phyloP scores from a whole-genome alignment of 2,113 vertebrate species.

The Anolis carolinensis region DNA sequence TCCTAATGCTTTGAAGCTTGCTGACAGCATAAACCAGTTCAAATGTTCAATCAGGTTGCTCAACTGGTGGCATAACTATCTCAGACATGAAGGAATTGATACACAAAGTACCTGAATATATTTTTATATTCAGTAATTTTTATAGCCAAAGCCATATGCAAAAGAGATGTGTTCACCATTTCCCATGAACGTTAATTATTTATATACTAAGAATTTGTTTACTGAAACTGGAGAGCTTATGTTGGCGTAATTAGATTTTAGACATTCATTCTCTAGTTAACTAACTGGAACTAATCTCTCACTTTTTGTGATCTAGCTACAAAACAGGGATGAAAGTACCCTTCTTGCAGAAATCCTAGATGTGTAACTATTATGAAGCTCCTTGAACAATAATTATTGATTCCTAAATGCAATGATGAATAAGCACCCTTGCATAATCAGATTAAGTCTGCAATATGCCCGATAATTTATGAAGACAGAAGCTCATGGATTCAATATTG shows the following conservation, averaged over 20 bases:
- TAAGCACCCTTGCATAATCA: conserved; percentile 27
- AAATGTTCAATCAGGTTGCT: background rate
- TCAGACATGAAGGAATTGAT: background rate
- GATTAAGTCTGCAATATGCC: conserved; percentile 5
- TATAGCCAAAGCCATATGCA: background rate
- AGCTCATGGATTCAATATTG: conserved; percentile 27
- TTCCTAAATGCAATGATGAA: conserved; percentile 19
- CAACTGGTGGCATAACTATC: background rate
- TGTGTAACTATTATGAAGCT: background rate
- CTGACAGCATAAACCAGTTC: background rate
- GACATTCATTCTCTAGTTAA: background rate
- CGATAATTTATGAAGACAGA: conserved; percentile 31
- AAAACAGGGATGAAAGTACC: background rate
- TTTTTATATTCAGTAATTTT: background rate
- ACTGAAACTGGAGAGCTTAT: background rate
- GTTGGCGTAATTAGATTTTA: background rate
- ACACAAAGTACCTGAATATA: background rate
- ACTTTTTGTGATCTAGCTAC: background rate
- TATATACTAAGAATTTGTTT: background rate
- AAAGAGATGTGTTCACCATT: background rate
- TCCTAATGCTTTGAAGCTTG: conserved; percentile 12
- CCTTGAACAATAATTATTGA: conserved; percentile 4
- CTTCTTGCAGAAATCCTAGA: background rate
- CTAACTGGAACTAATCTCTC: background rate
- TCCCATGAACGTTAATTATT: background rate